Evolutionary conservation across 2,113 vertebrate genomes (phyloP), one percentile per base, ranked within the genome.

Genomic region (Lucifuga dentata): DNA sequence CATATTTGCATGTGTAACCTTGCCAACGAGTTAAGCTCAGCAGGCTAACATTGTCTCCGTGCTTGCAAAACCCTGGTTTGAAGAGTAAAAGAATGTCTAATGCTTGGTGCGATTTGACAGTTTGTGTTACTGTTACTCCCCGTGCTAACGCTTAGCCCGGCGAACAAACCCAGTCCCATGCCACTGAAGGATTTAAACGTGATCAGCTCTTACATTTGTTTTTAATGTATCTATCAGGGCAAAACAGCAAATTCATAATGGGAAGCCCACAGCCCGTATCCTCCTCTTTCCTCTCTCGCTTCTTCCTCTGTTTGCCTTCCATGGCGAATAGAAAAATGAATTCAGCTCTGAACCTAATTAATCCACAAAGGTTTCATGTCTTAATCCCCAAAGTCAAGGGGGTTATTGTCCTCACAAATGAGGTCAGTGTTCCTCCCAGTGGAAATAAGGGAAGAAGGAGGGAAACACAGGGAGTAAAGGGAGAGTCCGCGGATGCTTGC

Each of bases 401-500:
- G 93, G 92, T 93, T 93, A 93, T 93, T 93, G 93, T 94, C 93
- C 92, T 93, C 92, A 90, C 92, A 93, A 93, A 93, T 93, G 93
- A 94, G 93, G 92, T 94, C 93, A 93, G 75, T 86, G 90, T 91
- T 90, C 84, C 86, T 93, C 92, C 91, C 92, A 75, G 88, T 91
- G 93, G 92, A 93, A 90, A 93, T 92, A 89, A 90, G 85, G 67
- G 80, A 87, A 88, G 82, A 85, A 72, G 87, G 83, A 89, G 88
- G 71, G 66, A 76, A 80, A 79, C 73, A 81, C 55, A 76, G 72
- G 49, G 62, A 84, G 80, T 68, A 79, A 84, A 78, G 64, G 74
- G 59, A 79, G 78, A 58, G 58, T 60, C 67, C 41, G 13, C 3
- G 56, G 35, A 80, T 68, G 70, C 67, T 76, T 48, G 53, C 45